Percentiles rank a stretch among this genome's conserved stretches.
Conservation (phyloP, 2,113 vertebrate genomes). For the Helogale parvula region DNA sequence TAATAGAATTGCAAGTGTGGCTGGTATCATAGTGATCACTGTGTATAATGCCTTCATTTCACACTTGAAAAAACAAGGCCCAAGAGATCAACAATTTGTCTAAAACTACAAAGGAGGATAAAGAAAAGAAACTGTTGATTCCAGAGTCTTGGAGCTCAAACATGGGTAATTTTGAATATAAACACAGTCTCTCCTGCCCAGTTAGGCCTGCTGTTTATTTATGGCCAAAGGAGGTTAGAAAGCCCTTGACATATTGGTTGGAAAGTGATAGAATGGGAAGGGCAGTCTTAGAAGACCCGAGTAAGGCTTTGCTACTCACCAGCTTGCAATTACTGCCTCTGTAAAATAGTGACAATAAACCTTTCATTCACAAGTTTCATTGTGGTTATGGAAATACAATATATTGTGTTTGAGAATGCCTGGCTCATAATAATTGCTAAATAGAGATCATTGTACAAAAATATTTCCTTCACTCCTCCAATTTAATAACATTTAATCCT, state of each 20-base stretch:
- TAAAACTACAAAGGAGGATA: conserved; percentile 1
- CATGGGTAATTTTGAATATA: background rate
- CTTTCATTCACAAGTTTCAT: background rate
- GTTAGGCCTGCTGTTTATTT: background rate
- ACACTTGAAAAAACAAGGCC: background rate
- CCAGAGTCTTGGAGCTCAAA: background rate
- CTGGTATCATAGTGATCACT: background rate
- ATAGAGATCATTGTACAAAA: background rate
- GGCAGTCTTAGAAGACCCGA: background rate
- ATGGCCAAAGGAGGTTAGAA: background rate
- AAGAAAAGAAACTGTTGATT: background rate
- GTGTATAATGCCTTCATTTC: background rate
- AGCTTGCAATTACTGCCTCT: background rate
- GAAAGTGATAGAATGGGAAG: background rate
- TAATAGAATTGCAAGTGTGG: background rate
- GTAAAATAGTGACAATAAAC: background rate
- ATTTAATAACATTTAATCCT: background rate
- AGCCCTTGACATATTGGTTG: background rate
- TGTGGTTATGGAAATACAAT: background rate
- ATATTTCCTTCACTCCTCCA: background rate
- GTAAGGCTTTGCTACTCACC: background rate
- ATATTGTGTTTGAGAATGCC: background rate
- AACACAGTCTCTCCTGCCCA: background rate
- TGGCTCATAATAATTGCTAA: background rate
- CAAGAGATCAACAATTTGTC: background rate